Evolutionary conservation across 2,113 vertebrate species (phyloP).

Genomic region (Eupsittula cactorum): DNA sequence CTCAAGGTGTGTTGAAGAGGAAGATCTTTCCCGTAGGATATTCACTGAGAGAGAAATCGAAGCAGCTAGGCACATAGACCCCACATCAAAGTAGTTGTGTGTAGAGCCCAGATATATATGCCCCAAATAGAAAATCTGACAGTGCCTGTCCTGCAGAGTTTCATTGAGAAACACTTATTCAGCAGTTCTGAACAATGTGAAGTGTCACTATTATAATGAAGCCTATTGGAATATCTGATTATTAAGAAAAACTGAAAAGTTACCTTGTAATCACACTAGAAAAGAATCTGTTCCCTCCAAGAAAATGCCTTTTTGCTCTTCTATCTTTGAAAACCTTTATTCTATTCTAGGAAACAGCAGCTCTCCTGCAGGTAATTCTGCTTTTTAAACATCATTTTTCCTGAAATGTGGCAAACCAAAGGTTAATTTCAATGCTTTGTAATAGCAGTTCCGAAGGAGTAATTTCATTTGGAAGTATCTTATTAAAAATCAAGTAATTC

Average conservation of each 20-base stretch:
- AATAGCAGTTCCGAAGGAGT: neutral
- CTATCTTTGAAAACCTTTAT: neutral
- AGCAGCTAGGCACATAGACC: neutral
- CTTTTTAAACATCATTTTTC: neutral
- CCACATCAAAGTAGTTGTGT: accelerated
- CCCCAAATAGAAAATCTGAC: neutral
- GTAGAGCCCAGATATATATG: neutral
- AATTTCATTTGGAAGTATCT: neutral
- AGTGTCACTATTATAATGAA: accelerated
- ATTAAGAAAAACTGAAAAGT: neutral
- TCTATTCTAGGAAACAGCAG: neutral
- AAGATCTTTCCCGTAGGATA: neutral
- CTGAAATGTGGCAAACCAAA: neutral
- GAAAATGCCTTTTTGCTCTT: neutral
- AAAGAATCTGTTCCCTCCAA: neutral
- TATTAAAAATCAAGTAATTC: neutral
- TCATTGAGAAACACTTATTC: neutral
- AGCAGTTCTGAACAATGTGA: neutral
- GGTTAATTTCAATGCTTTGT: neutral
- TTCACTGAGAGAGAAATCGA: neutral
- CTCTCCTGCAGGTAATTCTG: neutral
- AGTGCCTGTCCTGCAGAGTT: neutral
- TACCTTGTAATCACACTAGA: neutral
- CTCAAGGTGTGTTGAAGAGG: neutral
- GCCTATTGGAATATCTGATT: neutral